Base-by-base conservation (phyloP, 2,888 invertebrate species). In the Drosophila gaucha region DNA sequence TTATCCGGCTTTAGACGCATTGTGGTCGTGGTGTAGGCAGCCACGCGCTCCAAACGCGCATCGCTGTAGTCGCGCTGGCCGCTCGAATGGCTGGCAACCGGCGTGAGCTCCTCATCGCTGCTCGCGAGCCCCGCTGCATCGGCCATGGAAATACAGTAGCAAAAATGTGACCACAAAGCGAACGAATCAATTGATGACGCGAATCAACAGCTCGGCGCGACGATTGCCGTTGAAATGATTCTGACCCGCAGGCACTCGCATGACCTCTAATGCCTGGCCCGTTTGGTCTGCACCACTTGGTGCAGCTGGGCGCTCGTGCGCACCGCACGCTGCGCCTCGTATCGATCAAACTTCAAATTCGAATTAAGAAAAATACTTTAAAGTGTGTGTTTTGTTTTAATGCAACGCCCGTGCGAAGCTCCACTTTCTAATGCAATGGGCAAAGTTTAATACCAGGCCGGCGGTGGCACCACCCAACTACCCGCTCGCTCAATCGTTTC, bases 1-100 rank as follows among this genome's bases (percentile, higher is more conserved):
- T 96, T 96, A 70, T 98, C 98, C 58, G 94, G 92, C 92, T 97
- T 98, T 68, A 97, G 92, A 89, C 95, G 95, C 78, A 97, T 93
- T 8, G 96, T 93, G 89, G 94, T 95, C 22, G 94, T 91, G 35
- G 96, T 91, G 89, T 95, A 97, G 88, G 95, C 95, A 54, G 95
- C 94, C 56, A 98, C 93, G 90, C 96, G 97, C 77, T 96, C 95
- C 64, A 97, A 92, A 22, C 97, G 94, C 50, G 93, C 92, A 92
- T 98, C 97, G 47, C 67, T 88, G 44, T 66, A 82, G 64, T 85
- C 78, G 10, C 86, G 80, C 33, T 65, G 57, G 4, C 51, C 57
- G 20, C 20, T 60, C 46, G 44, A 62, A 16, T 67, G 71, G 43
- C 36, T 36, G 54, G 58, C 38, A 18, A 36, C 28, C 39, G 68